Base-by-base conservation (phyloP, 1,140 invertebrate genomes). In the Lanistes nyassanus region DNA sequence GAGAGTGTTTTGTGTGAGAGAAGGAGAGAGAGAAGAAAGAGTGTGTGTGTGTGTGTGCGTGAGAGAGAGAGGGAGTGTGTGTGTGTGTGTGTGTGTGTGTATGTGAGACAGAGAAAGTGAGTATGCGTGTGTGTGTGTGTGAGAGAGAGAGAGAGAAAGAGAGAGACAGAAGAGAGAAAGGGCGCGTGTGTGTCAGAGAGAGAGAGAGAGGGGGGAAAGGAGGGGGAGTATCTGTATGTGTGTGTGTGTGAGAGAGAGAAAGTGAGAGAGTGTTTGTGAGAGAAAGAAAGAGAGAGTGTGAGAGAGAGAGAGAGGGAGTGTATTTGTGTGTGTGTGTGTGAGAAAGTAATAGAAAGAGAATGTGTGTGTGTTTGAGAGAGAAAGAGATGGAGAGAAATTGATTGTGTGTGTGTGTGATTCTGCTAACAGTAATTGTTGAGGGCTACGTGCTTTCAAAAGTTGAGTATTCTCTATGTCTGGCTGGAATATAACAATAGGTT, bases 221-320 rank as follows among this genome's bases (percentile, higher is more conserved):
- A 55, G 53, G n/a, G 53, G n/a, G 53, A 55, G 53, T 16, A n/a
- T 7, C 23, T 60, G 56, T 21, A 29, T 60, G 56, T 21, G 21
- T 60, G 56, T 60, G 56, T 60, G 56, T 21, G 56, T 60, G 56
- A 26, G 56, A 62, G 23, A 62, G 13, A 64, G n/a, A 64, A 36
- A 64, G 5, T 36, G 60, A 64, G n/a, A 64, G 60, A 64, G 0
- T 36, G 60, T 6, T 2, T 36, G 60, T 36, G n/a, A 39, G 16
- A 64, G n/a, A 64, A 3, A 64, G 60, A 64, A 3, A 64, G 60
- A 64, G 60, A 64, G 0, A 64, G 60, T 36, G 60, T 36, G 60
- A 64, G 60, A 64, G 60, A 64, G 2, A 62, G 58, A 62, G 58
- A 62, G 58, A 62, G 58, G 2, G 4, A 3, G 58, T n/a, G n/a